A percentile compares a stretch with the other conserved stretches of the same genome.
Evolutionary conservation across 2,888 invertebrate species (phyloP).

Genomic region (Conops quadrifasciatus): DNA sequence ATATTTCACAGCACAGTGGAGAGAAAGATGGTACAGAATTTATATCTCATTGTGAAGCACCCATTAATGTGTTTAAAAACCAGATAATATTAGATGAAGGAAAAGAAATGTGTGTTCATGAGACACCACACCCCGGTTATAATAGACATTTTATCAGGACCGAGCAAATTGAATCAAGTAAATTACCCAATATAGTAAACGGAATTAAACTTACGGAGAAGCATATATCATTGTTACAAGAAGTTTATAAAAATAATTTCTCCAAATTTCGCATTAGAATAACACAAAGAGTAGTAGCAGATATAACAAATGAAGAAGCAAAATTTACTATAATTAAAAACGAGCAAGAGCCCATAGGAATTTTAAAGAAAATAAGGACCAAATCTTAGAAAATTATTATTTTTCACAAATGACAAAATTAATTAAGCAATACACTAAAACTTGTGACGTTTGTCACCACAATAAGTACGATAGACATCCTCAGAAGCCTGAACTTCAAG

Average conservation of each 20-base stretch:
- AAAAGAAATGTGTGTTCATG: not conserved
- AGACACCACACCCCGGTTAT: not conserved
- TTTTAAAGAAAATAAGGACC: conserved; percentile 26
- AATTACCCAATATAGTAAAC: not conserved
- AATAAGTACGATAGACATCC: conserved; percentile 29
- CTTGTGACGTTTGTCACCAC: not conserved
- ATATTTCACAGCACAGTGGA: conserved; percentile 1
- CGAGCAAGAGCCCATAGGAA: conserved; percentile 4
- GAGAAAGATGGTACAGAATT: not conserved
- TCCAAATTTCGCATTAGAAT: conserved; percentile 13
- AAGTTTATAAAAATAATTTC: not conserved
- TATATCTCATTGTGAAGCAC: conserved; percentile 11
- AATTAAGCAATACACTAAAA: too few species aligned
- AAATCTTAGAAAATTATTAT: conserved; percentile 24
- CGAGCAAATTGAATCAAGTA: not conserved
- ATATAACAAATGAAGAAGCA: conserved; percentile 17
- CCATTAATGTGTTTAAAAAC: conserved; percentile 30
- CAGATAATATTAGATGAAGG: conserved; percentile 1
- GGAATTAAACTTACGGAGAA: conserved; percentile 26
- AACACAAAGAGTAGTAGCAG: conserved; percentile 18
- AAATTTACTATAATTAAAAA: conserved; percentile 22
- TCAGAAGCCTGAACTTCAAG: conserved; percentile 18
- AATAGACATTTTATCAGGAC: not conserved
- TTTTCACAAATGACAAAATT: conserved; percentile 20
- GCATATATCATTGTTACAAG: conserved; percentile 28